Base-by-base conservation (phyloP, 2,888 invertebrate genomes). In the Sceliomorpha sp. region DNA sequence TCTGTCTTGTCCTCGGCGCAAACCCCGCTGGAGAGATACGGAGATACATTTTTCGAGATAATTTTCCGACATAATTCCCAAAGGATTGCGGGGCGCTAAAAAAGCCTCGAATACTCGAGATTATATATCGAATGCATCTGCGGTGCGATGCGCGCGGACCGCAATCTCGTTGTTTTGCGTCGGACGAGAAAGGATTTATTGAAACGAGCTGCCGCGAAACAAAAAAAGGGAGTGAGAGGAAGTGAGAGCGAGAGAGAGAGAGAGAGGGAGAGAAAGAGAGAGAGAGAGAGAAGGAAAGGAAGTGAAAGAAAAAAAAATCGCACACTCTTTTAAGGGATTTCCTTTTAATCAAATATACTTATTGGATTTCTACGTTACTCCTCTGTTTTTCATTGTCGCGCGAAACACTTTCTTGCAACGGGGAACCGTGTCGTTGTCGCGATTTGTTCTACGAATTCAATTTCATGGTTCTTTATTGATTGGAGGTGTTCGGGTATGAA, bases 41-140 rank as follows among this genome's bases (percentile, higher is more conserved):
- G 34, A 70, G 69, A 76, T 76, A 77, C 76, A 79, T 79, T 81
- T 79, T 79, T 77, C 73, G 77, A 78, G 79, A 81, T 81, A 81
- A 80, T 80, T 79, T 78, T 69, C 69, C 70, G 74, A 74, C 77
- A 70, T 78, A 77, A 77, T 50, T 73, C 74, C 60, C 74, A 14
- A 31, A 73, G 70, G 78, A 72, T 58, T 42, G 67, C 44, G 39
- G 13, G 12, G 20, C 20, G 53, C 26, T 44, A 39, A 53, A 53
- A 62, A 62, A 62, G 39, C 15, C 32, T 62, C 13, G 39, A 45
- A 32, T 29, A 39, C 13, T 50, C n/a, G 32, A 32, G 17, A 62
- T 62, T 53, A 27, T 53, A 39, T 47, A 62, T 53, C 32, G 39
- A 39, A 34, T 47, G 27, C 39, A 31, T 29, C 29, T 26, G 32